Percentiles rank a stretch among this genome's conserved stretches.
phyloP scores from a whole-genome alignment of 2,113 vertebrate species.

The Butastur rufipennis region DNA sequence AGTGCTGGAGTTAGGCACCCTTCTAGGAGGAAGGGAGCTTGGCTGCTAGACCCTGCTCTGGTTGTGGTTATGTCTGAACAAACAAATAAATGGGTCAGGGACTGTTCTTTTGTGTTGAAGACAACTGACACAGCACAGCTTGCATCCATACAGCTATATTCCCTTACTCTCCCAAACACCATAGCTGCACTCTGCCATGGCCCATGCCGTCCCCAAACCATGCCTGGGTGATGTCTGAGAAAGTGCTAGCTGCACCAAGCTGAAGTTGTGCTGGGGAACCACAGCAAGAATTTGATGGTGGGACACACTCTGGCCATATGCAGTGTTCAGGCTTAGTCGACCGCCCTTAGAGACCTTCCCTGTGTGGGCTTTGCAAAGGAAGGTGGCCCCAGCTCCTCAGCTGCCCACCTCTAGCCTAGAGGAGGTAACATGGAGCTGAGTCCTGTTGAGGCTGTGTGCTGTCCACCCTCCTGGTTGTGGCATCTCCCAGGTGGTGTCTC shows the following conservation, averaged over 20 bases:
- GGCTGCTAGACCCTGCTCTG: not conserved
- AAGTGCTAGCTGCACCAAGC: not conserved
- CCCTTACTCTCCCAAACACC: not conserved
- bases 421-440: not conserved
- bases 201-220: too few species aligned
- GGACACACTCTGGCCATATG: accelerated
- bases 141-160: not conserved
- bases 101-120: not conserved
- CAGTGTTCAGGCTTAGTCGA: not conserved
- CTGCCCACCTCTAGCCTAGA: not conserved
- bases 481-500: not conserved
- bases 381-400: not conserved
- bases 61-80: not conserved
- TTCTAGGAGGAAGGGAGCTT: not conserved
- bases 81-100: not conserved
- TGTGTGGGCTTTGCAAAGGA: not conserved
- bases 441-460: not conserved
- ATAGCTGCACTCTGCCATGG: not conserved
- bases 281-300: not conserved
- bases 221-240: not conserved
- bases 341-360: not conserved
- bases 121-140: not conserved
- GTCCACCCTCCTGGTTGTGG: not conserved
- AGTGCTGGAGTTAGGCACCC: not conserved
- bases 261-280: not conserved